phyloP scores from a whole-genome alignment of 2,888 invertebrate species.

The Leptura quadrifasciata region DNA sequence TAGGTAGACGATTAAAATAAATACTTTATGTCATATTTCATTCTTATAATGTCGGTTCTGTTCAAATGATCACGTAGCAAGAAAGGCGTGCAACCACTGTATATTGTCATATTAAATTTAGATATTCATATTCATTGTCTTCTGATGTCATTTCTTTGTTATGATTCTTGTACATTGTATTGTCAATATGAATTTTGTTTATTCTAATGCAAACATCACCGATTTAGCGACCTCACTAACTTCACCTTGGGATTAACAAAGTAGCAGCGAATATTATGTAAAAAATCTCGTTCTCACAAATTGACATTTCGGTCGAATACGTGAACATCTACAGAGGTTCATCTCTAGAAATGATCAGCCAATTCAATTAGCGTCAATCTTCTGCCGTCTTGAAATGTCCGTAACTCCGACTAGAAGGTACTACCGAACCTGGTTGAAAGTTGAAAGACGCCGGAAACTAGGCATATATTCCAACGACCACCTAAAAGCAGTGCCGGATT shows the following conservation, averaged over 20 bases:
- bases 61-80: conserved; percentile 59
- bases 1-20: conserved; percentile 14
- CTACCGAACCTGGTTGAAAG: conserved; percentile 45
- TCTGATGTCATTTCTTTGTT: conserved; percentile 52
- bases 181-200: conserved; percentile 28
- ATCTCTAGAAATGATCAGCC: conserved; percentile 48
- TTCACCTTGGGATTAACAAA: not conserved
- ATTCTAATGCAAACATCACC: not conserved
- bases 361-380: conserved; percentile 62
- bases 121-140: conserved; percentile 52
- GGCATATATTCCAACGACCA: no score
- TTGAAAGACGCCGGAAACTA: conserved; percentile 23
- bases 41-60: conserved; percentile 47
- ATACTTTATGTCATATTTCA: conserved; percentile 41
- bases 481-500: no score
- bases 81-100: conserved; percentile 52
- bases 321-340: conserved; percentile 49
- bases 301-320: conserved; percentile 48
- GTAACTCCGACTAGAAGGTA: conserved; percentile 36
- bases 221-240: not conserved
- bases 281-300: conserved; percentile 44
- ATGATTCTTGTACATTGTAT: conserved; percentile 16
- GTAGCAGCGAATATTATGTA: not conserved
- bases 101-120: conserved; percentile 56
- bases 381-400: conserved; percentile 48